Conservation (phyloP, 2,888 invertebrate species). For the Cremastinae sp. region DNA sequence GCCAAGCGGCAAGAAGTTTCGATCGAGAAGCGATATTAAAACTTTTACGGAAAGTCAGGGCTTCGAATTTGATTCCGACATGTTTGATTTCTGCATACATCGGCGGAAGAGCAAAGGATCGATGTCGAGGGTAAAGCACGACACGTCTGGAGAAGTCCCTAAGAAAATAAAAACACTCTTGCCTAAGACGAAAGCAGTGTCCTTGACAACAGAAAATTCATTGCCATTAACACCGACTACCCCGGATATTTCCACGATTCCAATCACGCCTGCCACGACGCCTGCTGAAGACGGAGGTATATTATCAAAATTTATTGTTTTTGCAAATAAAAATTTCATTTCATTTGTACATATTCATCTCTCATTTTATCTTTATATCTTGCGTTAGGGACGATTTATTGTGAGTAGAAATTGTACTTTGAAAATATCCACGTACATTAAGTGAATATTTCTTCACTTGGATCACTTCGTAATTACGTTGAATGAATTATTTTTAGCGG, state of each 20-base stretch:
- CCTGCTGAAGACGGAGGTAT: conserved; percentile 72
- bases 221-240: conserved; percentile 57
- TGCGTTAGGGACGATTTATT: conserved; percentile 71
- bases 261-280: conserved; percentile 57
- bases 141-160: conserved; percentile 65
- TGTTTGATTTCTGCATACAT: conserved; percentile 84
- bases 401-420: conserved; percentile 66
- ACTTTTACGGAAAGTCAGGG: conserved; percentile 80
- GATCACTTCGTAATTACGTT: background rate
- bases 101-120: conserved; percentile 75
- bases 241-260: conserved; percentile 28
- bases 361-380: conserved; percentile 45
- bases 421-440: background rate
- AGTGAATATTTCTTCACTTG: background rate
- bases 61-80: conserved; percentile 81
- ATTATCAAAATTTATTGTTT: conserved; percentile 30
- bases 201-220: conserved; percentile 50
- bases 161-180: conserved; percentile 77
- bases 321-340: conserved; percentile 37
- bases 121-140: conserved; percentile 67
- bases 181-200: conserved; percentile 72
- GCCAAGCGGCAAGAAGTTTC: conserved; percentile 84
- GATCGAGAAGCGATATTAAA: conserved; percentile 83
- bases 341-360: conserved; percentile 23
- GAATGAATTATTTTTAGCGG: conserved; percentile 81